phyloP scores from a whole-genome alignment of 30 jellyfish, hydroid and myxozoan genomes.

The Haliclystus octoradiatus region DNA sequence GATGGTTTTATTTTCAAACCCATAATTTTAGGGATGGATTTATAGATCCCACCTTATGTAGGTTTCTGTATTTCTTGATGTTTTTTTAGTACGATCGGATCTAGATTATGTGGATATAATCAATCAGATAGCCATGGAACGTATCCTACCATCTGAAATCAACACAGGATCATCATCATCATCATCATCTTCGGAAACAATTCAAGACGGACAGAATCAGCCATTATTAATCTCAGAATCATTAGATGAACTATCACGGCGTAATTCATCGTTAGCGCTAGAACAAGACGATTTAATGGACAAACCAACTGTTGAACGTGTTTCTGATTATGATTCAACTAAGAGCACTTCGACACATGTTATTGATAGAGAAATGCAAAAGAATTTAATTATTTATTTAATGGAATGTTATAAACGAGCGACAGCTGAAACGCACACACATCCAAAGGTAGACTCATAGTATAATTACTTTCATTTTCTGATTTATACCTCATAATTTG shows the following conservation, averaged over 20 bases:
- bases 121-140: slow-evolving; percentile 71
- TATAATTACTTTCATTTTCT: too few relatives aligned
- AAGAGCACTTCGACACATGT: not conserved
- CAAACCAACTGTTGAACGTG: slow-evolving; percentile 19
- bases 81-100: slow-evolving; percentile 21
- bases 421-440: slow-evolving; percentile 47
- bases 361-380: not conserved
- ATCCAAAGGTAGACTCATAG: slow-evolving; percentile 36
- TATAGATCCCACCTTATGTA: not conserved
- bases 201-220: slow-evolving; percentile 20
- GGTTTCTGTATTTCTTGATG: not conserved
- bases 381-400: slow-evolving; percentile 15
- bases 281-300: slow-evolving; percentile 42
- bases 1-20: too few relatives aligned
- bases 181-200: slow-evolving; percentile 3
- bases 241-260: slow-evolving; percentile 11
- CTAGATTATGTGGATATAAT: slow-evolving; percentile 48
- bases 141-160: slow-evolving; percentile 24
- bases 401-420: slow-evolving; percentile 63
- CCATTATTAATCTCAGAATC: slow-evolving; percentile 33
- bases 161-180: not conserved
- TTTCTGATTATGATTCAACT: not conserved
- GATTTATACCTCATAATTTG: too few relatives aligned
- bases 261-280: slow-evolving; percentile 21
- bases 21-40: too few relatives aligned